Evolutionary conservation across 1,140 invertebrate species (phyloP).

Genomic region (Atta cephalotes): DNA sequence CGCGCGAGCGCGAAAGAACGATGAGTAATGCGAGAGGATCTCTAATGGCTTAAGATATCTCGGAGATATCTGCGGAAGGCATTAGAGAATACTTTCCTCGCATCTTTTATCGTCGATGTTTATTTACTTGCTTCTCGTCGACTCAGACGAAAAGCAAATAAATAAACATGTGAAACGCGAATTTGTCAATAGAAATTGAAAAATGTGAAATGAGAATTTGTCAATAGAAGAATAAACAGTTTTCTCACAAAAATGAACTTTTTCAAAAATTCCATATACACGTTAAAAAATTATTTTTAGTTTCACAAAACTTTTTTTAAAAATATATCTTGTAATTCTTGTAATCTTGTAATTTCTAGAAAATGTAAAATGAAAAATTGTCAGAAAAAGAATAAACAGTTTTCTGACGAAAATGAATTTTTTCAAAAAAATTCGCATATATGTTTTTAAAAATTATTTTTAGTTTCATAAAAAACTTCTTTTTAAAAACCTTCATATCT

Average conservation of each 20-base stretch:
- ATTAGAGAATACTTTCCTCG: constrained; percentile 30
- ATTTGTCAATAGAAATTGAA: neutral
- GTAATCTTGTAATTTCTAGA: too few relatives aligned
- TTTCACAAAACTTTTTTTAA: neutral
- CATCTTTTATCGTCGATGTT: neutral
- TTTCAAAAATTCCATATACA: neutral
- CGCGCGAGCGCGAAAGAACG: constrained; percentile 37
- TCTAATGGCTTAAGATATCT: constrained; percentile 43
- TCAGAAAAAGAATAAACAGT: neutral
- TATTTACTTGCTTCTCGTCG: neutral
- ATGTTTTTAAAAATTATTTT: neutral
- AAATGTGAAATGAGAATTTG: neutral
- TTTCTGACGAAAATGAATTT: neutral
- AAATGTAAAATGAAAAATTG: neutral
- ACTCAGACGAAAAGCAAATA: neutral
- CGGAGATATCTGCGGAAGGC: constrained; percentile 22
- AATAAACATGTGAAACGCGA: neutral
- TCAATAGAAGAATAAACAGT: neutral
- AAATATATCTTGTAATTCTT: neutral
- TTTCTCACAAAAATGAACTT: neutral
- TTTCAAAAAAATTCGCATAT: neutral
- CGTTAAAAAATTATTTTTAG: neutral
- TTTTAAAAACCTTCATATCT: neutral
- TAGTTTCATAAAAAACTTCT: neutral
- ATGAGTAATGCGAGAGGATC: constrained; percentile 58